Conservation (phyloP, 2,888 invertebrate species). For the Scaptomyza tumidula region DNA sequence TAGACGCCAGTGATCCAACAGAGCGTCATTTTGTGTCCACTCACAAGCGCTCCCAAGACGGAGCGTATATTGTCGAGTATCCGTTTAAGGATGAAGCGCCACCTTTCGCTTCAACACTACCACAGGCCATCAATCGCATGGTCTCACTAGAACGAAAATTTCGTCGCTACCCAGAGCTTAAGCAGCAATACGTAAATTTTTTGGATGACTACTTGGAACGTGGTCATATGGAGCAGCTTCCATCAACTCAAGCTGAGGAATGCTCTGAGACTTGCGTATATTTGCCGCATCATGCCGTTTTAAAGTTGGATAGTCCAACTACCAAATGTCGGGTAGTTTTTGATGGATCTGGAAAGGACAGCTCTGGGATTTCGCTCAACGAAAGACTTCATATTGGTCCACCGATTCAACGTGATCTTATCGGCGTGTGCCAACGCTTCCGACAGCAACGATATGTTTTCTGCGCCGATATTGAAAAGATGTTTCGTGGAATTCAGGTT, state of each 20-base stretch:
- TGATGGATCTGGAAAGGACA: too few relatives aligned
- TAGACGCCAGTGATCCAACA: too few relatives aligned
- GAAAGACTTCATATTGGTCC: too few relatives aligned
- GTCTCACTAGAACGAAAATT: not conserved
- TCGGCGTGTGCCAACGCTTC: too few relatives aligned
- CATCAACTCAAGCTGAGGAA: not conserved
- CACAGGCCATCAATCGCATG: not conserved
- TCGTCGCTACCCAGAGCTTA: not conserved
- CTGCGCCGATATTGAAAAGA: not conserved
- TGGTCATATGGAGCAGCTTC: not conserved
- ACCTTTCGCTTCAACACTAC: not conserved
- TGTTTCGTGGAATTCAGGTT: not conserved
- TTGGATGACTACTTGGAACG: not conserved
- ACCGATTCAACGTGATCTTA: too few relatives aligned
- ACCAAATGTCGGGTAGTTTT: too few relatives aligned
- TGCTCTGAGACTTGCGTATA: not conserved
- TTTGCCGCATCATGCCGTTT: too few relatives aligned
- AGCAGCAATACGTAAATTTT: not conserved
- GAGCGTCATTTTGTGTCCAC: not conserved
- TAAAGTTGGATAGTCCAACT: too few relatives aligned
- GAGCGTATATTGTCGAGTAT: not conserved
- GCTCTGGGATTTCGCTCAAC: too few relatives aligned
- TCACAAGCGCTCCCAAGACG: not conserved
- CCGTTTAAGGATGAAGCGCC: not conserved
- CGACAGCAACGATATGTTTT: not conserved